These are phyloP conservation scores for Pygocentrus nattereri DNA, from an alignment of 2,797 vertebrate genomes.

Conservation along the genomic window DNA sequence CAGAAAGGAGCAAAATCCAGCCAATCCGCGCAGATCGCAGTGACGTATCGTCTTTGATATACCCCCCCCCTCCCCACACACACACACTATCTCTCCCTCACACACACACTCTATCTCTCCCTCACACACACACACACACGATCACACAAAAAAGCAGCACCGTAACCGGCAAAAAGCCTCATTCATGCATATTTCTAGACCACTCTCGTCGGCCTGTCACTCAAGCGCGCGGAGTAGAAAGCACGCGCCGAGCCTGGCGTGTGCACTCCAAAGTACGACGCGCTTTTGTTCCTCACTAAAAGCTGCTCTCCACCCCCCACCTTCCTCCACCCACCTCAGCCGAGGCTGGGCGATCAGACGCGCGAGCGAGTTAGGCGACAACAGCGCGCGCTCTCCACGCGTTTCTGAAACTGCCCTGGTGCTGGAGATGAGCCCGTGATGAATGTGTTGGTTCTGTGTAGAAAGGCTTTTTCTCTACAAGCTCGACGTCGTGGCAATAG, in stretches of 20 bases:
- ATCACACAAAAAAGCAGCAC: conserved; percentile 33
- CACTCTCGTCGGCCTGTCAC: conserved; percentile 20
- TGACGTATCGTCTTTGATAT: conserved; percentile 68
- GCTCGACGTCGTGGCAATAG: too few species aligned
- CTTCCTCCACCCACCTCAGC: neutral
- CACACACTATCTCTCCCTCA: neutral
- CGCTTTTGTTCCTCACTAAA: conserved; percentile 36
- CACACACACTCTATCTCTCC: neutral
- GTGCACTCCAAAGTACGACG: neutral
- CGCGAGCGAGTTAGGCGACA: neutral
- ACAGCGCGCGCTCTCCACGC: too few species aligned
- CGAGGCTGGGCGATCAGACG: conserved; percentile 16
- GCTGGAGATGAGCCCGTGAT: neutral
- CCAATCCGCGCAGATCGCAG: conserved; percentile 67
- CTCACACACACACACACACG: neutral
- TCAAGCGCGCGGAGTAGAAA: conserved; percentile 8
- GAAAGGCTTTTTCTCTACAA: too few species aligned
- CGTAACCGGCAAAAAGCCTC: conserved; percentile 46
- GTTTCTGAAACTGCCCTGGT: too few species aligned
- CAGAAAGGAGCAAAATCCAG: conserved; percentile 58
- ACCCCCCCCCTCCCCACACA: neutral
- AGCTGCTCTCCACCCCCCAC: neutral
- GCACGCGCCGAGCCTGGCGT: neutral
- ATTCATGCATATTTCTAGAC: conserved; percentile 61
- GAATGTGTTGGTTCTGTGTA: too few species aligned